Evolutionary conservation across 2,113 vertebrate genomes (phyloP), one percentile per base, ranked within the genome.

Genomic region (Euleptes europaea): DNA sequence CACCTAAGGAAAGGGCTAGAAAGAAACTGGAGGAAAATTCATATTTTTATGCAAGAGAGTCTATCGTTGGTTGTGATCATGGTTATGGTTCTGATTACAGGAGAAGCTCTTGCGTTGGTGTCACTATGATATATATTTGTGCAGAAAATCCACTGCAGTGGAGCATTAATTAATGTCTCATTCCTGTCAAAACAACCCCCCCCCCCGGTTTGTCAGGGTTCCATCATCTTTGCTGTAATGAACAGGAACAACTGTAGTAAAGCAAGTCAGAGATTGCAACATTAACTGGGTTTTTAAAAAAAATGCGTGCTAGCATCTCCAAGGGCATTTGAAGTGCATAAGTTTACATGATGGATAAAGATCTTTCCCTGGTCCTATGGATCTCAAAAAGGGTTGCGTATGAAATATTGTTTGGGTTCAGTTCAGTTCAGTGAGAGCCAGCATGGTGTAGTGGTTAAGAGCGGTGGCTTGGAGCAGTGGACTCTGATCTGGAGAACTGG

Each of bases 111-210:
- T 3, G 0, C 73, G 31, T 15, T 0, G 0, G 31, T 80, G 15
- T 66, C 71, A 84, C 76, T 33, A 84, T 84, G 35, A 76, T 92
- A 82, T 70, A 54, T 89, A 75, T 26, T 66, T 0, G 71, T 72
- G 21, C 47, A 74, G 60, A 44, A 78, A 90, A 88, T 66, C 38
- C 21, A 35, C 35, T 90, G 88, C 73, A 84, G 38, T 81, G 69
- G 82, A 28, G 44, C 78, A 90, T 92, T 91, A 88, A 92, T 92
- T 92, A 86, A 77, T 80, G 72, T 63, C 84, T 87, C 42, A 75
- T 91, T 93, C 92, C n/a, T 89, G 90, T 93, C 91, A 90, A 90
- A 91, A 92, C 63, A 89, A 70, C 84, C 87, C 23, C 10, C 87
- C 60, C 75, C 42, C 82, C 85, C 5, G 0, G 1, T 40, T 65